Base-by-base conservation (phyloP, 2,797 vertebrate species). In the Dicrostonyx torquatus region DNA sequence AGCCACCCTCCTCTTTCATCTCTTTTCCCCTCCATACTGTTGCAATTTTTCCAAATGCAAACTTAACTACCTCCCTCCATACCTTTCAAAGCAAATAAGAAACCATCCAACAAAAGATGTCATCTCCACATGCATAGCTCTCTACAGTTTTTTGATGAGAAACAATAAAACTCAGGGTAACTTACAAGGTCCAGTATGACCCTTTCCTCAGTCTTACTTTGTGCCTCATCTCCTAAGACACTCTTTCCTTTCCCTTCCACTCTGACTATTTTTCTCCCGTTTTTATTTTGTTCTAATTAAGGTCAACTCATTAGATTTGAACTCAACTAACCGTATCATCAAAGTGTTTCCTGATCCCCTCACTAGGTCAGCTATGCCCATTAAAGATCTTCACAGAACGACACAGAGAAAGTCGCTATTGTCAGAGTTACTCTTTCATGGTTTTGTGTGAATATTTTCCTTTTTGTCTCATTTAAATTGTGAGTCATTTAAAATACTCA, bases 361-460 rank as follows among this genome's bases (percentile, higher is more conserved):
- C 20, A 45, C 64, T 86, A 58, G 40, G 37, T 90, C 64, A 91
- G 60, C 68, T 93, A 13, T 84, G 2, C 24, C 43, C 58, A 9
- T 76, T 50, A 20, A 5, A n/a, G 55, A 11, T 9, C 40, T 94
- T 72, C 40, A 20, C 9, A 9, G 24, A 93, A 20, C 13, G 4
- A 34, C 5, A 8, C 22, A 92, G 34, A 2, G 17, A 62, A 78
- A 37, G 82, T 6, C 48, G 43, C 11, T 82, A n/a, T 93, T 85
- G 80, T 82, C 58, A 85, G 60, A 93, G 24, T 22, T 91, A 18
- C 11, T 2, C 6, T 60, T 96, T 93, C 37, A 87, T 78, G 17
- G 79, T 60, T 83, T 80, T 64, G 24, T 64, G 15, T 79, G 70
- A 83, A 87, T 80, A 85, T 73, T 83, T 93, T 55, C 72, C 17